Conservation (phyloP, 2,888 invertebrate genomes). For the Lasioglossum vierecki region DNA sequence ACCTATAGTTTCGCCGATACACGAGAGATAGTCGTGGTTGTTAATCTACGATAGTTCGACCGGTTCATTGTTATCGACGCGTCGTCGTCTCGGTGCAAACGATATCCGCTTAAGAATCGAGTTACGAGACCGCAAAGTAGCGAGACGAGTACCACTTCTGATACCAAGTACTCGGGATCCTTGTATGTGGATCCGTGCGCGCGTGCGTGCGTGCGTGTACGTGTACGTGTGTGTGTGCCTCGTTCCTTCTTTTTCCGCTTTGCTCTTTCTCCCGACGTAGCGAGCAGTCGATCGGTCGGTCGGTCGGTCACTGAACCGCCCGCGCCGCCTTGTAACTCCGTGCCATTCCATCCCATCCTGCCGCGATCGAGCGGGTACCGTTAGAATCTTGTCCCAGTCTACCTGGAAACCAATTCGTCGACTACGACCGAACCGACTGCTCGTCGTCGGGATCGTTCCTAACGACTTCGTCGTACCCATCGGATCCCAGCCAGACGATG, state of each 20-base stretch:
- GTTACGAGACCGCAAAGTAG: slow-evolving; percentile 68
- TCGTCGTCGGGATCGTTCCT: slow-evolving; percentile 33
- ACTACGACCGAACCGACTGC: slow-evolving; percentile 28
- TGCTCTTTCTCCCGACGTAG: slow-evolving; percentile 60
- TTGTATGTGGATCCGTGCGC: background rate
- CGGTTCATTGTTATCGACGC: slow-evolving; percentile 50
- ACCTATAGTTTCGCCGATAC: background rate
- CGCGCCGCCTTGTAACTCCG: slow-evolving; percentile 75
- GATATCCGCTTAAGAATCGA: slow-evolving; percentile 71
- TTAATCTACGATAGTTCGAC: slow-evolving; percentile 47
- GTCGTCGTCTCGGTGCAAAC: slow-evolving; percentile 59
- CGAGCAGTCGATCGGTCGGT: slow-evolving; percentile 75
- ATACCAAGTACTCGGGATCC: slow-evolving; percentile 49
- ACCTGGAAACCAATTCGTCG: slow-evolving; percentile 73
- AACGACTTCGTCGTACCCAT: slow-evolving; percentile 14
- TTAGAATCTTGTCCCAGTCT: slow-evolving; percentile 77
- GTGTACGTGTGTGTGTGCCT: slow-evolving; percentile 24
- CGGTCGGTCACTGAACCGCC: slow-evolving; percentile 82
- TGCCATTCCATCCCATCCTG: slow-evolving; percentile 74
- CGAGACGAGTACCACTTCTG: slow-evolving; percentile 62
- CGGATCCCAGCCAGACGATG: slow-evolving; percentile 5
- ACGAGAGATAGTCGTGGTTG: background rate
- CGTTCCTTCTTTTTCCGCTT: slow-evolving; percentile 29
- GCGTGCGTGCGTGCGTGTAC: background rate
- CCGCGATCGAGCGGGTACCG: slow-evolving; percentile 76